Evolutionary conservation across 2,888 invertebrate genomes (phyloP).

Genomic region (Dromius quadrimaculatus): DNA sequence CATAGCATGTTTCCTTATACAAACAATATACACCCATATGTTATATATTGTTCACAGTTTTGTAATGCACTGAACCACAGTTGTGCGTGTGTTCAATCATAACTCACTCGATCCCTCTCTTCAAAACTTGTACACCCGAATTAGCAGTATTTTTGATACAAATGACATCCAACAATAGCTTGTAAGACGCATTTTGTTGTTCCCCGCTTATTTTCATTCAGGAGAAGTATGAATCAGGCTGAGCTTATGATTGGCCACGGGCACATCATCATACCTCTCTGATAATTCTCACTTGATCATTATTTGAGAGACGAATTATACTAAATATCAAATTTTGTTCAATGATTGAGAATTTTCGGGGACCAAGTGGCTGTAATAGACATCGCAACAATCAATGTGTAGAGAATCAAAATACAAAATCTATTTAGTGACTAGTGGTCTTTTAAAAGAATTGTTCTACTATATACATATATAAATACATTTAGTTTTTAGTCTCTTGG

Average conservation of each 20-base stretch:
- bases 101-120: conserved; percentile 15
- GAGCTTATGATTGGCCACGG: conserved; percentile 32
- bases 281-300: conserved; percentile 50
- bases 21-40: conserved; percentile 47
- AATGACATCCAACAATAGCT: conserved; percentile 48
- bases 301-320: conserved; percentile 41
- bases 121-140: conserved; percentile 47
- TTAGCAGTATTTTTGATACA: conserved; percentile 52
- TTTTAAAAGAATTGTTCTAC: conserved; percentile 50
- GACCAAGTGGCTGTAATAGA: conserved; percentile 55
- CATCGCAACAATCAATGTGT: conserved; percentile 59
- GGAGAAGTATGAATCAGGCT: conserved; percentile 35
- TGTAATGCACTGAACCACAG: conserved; percentile 50
- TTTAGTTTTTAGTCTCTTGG: conserved; percentile 48
- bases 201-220: conserved; percentile 36
- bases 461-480: conserved; percentile 53
- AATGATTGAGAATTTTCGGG: conserved; percentile 49
- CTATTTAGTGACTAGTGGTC: conserved; percentile 50
- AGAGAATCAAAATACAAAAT: conserved; percentile 55
- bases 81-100: conserved; percentile 31
- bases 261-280: conserved; percentile 47
- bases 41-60: conserved; percentile 52
- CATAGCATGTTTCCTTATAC: conserved; percentile 52
- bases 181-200: conserved; percentile 44
- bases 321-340: conserved; percentile 37